Evolutionary conservation across 2,797 vertebrate genomes (phyloP).

Genomic region (Numenius phaeopus): DNA sequence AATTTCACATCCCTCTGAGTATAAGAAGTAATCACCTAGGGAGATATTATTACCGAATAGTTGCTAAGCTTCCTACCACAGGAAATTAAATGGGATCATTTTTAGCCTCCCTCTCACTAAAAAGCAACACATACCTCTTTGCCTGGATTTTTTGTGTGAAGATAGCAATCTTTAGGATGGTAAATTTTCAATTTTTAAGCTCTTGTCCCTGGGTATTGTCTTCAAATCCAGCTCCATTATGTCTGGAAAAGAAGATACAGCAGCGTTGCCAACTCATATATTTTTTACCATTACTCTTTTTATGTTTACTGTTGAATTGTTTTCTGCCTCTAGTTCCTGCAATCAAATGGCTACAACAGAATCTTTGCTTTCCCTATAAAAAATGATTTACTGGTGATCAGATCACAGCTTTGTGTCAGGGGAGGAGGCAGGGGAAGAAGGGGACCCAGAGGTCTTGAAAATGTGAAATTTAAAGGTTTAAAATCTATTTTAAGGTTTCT

Average conservation of each 20-base stretch:
- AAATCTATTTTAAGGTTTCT: background rate
- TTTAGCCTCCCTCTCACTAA: background rate
- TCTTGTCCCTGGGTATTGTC: background rate
- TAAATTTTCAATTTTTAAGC: constrained; percentile 4
- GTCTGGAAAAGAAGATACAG: constrained; percentile 3
- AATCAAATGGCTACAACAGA: background rate
- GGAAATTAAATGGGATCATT: constrained; percentile 53
- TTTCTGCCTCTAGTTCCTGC: background rate
- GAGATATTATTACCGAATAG: background rate
- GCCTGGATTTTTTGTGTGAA: background rate
- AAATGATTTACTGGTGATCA: background rate
- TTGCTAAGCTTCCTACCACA: constrained; percentile 38
- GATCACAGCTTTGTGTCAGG: background rate
- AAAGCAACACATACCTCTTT: background rate
- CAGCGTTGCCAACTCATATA: background rate
- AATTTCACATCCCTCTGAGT: constrained; percentile 8
- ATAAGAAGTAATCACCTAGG: constrained; percentile 19
- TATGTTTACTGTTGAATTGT: background rate
- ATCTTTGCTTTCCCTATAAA: background rate
- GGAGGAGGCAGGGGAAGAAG: accelerated
- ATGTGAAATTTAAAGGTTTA: background rate
- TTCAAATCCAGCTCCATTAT: constrained; percentile 1
- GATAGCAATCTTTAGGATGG: background rate
- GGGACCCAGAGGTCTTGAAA: background rate
- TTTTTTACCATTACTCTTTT: background rate